Base-by-base conservation (phyloP, 2,888 invertebrate species). In the Sphinx pinastri region DNA sequence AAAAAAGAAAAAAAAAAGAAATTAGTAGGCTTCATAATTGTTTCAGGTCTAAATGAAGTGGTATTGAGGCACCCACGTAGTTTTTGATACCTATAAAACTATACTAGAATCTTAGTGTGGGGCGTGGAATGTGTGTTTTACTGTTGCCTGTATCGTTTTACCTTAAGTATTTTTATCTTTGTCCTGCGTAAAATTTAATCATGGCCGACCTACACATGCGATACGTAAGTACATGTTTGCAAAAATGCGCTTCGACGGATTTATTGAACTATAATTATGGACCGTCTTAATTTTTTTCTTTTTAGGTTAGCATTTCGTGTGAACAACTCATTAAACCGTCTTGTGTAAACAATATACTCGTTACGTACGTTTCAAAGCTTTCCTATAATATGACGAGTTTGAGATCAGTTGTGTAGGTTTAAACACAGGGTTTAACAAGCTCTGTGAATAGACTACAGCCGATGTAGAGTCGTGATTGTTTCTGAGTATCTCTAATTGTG, bases 171-270 rank as follows among this genome's bases (percentile, higher is more conserved):
- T 38, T 3, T 5, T 38, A 8, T 8, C 5, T 38, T 38, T 55
- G 19, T 55, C 19, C 55, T 12, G 54, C 54, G 5, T 55, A 2
- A 10, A 4, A 10, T 14, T 55, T 19, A 55, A 14, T 55, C 10
- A 55, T 55, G 55, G 55, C 19, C 7, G 16, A 10, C 19, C 19
- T 19, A 55, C 55, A 55, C 19, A 55, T n/a, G 55, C 16, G 55
- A 19, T 55, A 19, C 19, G 55, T 19, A 11, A 10, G 55, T 55
- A 77, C 76, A 76, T 74, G 75, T 74, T 73, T 72, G 69, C 72
- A 75, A 79, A 55, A 84, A 83, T 80, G 74, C 72, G 73, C 77
- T 80, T 78, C 80, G 80, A 76, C 80, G 80, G 81, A 79, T 81
- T 81, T 79, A 75, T 77, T 76, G 72, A 77, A 60, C 66, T 74